These are phyloP conservation scores for Drosophila arizonae DNA, from an alignment of 1,140 invertebrate species.

Conservation along the genomic window DNA sequence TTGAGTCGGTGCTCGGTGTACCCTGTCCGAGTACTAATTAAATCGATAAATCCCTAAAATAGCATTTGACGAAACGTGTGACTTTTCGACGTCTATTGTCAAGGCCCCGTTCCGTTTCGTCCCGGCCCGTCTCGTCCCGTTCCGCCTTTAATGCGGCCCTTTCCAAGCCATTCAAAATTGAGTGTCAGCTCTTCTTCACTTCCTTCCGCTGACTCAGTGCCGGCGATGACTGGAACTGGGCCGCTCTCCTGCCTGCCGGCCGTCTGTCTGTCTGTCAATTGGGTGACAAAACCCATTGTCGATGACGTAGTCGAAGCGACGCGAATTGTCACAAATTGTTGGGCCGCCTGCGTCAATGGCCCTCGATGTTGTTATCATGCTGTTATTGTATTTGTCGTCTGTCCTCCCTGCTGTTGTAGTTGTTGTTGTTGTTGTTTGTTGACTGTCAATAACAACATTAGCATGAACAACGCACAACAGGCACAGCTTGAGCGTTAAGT, in stretches of 20 bases:
- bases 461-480: conserved; percentile 36
- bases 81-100: conserved; percentile 58
- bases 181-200: conserved; percentile 25
- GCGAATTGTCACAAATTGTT: conserved; percentile 7
- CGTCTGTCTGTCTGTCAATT: neutral
- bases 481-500: conserved; percentile 46
- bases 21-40: conserved; percentile 40
- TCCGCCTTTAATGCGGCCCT: neutral
- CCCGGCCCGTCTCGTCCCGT: neutral
- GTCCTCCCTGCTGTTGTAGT: conserved; percentile 12
- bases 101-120: neutral
- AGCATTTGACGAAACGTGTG: conserved; percentile 61
- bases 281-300: conserved; percentile 4
- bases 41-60: conserved; percentile 76
- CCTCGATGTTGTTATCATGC: neutral
- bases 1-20: conserved; percentile 7
- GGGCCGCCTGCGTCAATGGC: neutral
- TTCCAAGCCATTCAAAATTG: conserved; percentile 14
- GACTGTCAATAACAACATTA: conserved; percentile 49
- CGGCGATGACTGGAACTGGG: neutral
- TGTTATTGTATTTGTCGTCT: neutral
- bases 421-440: conserved; percentile 38
- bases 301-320: conserved; percentile 1
- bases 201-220: conserved; percentile 31
- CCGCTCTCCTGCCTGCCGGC: neutral